Evolutionary conservation across 1,140 invertebrate species (phyloP).

Genomic region (Meloidogyne chitwoodi): DNA sequence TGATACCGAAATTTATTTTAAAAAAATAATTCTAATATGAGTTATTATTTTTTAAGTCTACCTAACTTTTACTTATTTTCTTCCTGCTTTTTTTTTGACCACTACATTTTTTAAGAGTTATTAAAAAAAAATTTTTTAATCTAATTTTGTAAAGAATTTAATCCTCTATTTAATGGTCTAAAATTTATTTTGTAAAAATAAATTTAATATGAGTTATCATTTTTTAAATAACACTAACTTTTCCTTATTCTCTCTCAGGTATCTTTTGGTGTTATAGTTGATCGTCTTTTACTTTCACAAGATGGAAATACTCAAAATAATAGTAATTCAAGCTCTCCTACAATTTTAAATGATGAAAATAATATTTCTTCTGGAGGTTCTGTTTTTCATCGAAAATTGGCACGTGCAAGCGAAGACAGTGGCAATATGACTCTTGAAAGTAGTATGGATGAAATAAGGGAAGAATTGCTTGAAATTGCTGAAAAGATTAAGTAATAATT

Average conservation of each 20-base stretch:
- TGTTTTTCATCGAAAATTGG: not conserved
- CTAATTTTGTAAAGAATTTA: not conserved
- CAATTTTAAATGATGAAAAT: not conserved
- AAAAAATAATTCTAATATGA: too few relatives aligned
- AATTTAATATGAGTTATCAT: too few relatives aligned
- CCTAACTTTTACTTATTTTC: too few relatives aligned
- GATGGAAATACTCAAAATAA: not conserved
- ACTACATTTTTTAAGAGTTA: too few relatives aligned
- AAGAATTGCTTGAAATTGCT: slow-evolving; percentile 39
- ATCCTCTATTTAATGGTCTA: not conserved
- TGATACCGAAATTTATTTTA: too few relatives aligned
- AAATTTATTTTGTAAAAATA: not conserved
- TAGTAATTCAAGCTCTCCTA: not conserved
- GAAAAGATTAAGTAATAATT: slow-evolving; percentile 31
- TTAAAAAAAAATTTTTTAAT: too few relatives aligned
- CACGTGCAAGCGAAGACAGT: not conserved
- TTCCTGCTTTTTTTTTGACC: too few relatives aligned
- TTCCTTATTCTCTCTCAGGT: not conserved
- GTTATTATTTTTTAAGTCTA: too few relatives aligned
- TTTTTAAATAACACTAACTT: too few relatives aligned
- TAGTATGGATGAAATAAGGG: slow-evolving; percentile 38
- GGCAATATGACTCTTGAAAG: slow-evolving; percentile 16
- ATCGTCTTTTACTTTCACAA: slow-evolving; percentile 23
- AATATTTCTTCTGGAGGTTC: not conserved
- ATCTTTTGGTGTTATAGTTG: slow-evolving; percentile 39